Base-by-base conservation (phyloP, 2,888 invertebrate genomes). In the Sarcophaga rosellei region DNA sequence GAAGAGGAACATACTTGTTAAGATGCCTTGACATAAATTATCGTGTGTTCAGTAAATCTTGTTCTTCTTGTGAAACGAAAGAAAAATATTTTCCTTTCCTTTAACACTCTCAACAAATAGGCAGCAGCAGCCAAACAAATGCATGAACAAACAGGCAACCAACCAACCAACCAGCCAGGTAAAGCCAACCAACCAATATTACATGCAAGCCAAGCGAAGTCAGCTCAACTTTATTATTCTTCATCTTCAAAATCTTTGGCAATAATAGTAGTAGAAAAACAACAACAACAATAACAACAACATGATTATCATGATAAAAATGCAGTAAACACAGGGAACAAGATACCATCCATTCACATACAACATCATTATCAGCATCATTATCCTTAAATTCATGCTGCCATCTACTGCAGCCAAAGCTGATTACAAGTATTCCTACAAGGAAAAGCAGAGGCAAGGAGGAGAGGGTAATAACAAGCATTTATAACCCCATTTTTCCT, bases 1-100 rank as follows among this genome's bases (percentile, higher is more conserved):
- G 45, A 68, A 68, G 20, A 65, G 17, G 78, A 79, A 82, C 81
- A 78, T 57, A 69, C 86, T 77, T 81, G 77, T 84, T 84, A 84
- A 77, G 81, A 77, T 78, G 78, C 86, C 86, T 86, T 86, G 86
- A 86, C 86, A 86, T 86, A 86, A 84, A 86, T 86, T 84, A 84
- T 84, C 80, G 74, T 84, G 35, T 35, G 35, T 35, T 35, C 77
- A 66, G 81, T 84, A 84, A 86, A 86, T 86, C 86, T 81, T 86
- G 78, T 84, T 35, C 35, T 84, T 35, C 35, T 70, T 75, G 70
- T 35, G 35, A 35, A 35, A 10, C 10, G 70, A 84, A 84, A 78
- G 77, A 66, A 84, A 75, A 86, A 84, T 81, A 78, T 86, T 81
- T 86, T 84, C 77, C 66, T 84, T 84, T 86, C 81, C 81, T 70